phyloP scores from a whole-genome alignment of 2,113 vertebrate genomes.

The Puffinus mauretanicus region DNA sequence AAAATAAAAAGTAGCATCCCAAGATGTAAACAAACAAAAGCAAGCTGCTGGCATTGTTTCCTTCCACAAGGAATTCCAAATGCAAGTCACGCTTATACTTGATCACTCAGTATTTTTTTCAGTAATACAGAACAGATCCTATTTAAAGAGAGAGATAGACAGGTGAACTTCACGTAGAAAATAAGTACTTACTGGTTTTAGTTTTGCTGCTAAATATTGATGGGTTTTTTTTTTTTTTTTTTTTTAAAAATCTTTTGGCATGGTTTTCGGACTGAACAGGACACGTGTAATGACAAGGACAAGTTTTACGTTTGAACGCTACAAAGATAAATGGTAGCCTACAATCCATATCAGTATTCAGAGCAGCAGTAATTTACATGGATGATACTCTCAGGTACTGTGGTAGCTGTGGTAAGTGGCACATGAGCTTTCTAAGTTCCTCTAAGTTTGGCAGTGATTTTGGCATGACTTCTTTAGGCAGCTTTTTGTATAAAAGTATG shows the following conservation, averaged over 20 bases:
- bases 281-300: not conserved
- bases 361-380: not conserved
- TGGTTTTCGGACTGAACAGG: not conserved
- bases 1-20: not conserved
- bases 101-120: not conserved
- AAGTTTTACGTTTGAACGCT: not conserved
- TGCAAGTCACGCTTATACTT: not conserved
- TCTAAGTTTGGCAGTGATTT: not conserved
- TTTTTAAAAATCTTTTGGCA: not conserved
- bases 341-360: not conserved
- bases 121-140: conserved; percentile 12
- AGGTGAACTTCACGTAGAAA: not conserved
- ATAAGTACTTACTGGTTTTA: not conserved
- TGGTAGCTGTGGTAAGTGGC: not conserved
- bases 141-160: not conserved
- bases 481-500: not conserved
- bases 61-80: conserved; percentile 20
- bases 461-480: not conserved
- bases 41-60: not conserved
- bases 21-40: not conserved
- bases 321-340: not conserved
- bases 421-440: not conserved
- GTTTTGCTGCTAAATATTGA: not conserved
- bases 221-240: not conserved
- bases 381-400: not conserved